A percentile compares a stretch with the other conserved stretches of the same genome.
Evolutionary conservation across 1,140 invertebrate genomes (phyloP).

Genomic region (Drosophila varians): DNA sequence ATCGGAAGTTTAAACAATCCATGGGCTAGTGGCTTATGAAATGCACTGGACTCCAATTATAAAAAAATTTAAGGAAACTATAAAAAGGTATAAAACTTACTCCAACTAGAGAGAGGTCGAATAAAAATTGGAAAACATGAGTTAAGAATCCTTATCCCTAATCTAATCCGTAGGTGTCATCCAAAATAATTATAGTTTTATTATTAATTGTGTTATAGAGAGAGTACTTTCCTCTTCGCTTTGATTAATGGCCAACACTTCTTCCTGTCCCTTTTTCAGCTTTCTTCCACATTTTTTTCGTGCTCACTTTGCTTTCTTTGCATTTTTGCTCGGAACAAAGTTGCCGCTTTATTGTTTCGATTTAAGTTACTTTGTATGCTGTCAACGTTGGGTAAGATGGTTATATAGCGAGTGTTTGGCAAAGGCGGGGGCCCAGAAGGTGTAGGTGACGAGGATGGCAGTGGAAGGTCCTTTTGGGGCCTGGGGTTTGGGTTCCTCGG

Average conservation of each 20-base stretch:
- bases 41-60: too few species aligned
- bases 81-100: too few species aligned
- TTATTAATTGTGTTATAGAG: not conserved
- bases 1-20: conserved; percentile 18
- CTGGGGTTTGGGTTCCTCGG: conserved; percentile 18
- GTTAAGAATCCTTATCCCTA: too few species aligned
- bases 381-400: conserved; percentile 72
- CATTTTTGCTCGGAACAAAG: conserved; percentile 71
- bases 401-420: conserved; percentile 44
- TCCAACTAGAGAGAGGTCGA: too few species aligned
- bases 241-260: conserved; percentile 8
- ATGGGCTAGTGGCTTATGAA: not conserved
- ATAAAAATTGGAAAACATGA: too few species aligned
- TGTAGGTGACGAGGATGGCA: conserved; percentile 3
- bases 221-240: conserved; percentile 11
- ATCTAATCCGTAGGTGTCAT: too few species aligned
- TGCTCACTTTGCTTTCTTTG: conserved; percentile 54
- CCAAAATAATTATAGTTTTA: too few species aligned
- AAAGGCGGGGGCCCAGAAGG: not conserved
- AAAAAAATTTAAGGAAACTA: too few species aligned
- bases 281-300: conserved; percentile 45
- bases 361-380: conserved; percentile 83
- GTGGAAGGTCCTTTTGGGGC: conserved; percentile 1
- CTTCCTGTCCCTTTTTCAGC: conserved; percentile 38
- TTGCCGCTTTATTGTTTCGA: conserved; percentile 83